These are phyloP conservation scores for Scomber colias DNA, from an alignment of 2,113 vertebrate species.

Conservation along the genomic window DNA sequence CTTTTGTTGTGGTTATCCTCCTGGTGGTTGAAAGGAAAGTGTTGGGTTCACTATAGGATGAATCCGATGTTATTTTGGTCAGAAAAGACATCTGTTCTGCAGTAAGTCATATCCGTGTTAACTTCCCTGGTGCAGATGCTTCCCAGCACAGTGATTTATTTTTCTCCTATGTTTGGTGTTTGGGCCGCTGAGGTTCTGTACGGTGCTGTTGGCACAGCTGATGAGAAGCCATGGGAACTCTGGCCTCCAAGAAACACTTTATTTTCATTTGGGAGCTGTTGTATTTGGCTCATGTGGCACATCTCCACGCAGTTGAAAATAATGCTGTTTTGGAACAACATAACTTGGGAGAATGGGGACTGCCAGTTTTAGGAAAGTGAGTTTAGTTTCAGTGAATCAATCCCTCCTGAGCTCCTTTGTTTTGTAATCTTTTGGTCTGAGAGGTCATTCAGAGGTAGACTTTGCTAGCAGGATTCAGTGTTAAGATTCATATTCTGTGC, in stretches of 20 bases:
- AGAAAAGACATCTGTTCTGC: slow-evolving; percentile 72
- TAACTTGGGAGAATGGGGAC: not conserved
- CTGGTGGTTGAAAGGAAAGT: slow-evolving; percentile 74
- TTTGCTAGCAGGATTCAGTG: not conserved
- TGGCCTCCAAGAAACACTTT: slow-evolving; percentile 36
- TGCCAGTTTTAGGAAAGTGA: slow-evolving; percentile 1
- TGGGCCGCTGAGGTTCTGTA: slow-evolving; percentile 28
- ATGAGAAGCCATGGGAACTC: slow-evolving; percentile 23
- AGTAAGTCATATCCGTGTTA: slow-evolving; percentile 58
- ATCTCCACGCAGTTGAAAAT: not conserved
- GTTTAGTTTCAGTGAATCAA: slow-evolving; percentile 7
- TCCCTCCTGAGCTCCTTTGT: not conserved
- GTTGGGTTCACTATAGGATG: slow-evolving; percentile 47
- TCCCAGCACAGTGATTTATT: slow-evolving; percentile 64
- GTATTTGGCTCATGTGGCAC: slow-evolving; percentile 34
- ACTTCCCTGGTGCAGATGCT: slow-evolving; percentile 71
- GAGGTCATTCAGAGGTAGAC: slow-evolving; percentile 17
- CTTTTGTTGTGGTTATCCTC: slow-evolving; percentile 77
- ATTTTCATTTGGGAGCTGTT: slow-evolving; percentile 47
- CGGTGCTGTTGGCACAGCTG: slow-evolving; percentile 67
- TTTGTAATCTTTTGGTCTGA: slow-evolving; percentile 13
- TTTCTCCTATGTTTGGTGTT: slow-evolving; percentile 34
- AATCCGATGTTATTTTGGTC: slow-evolving; percentile 64
- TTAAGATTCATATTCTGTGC: not conserved
- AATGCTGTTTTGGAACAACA: slow-evolving; percentile 14